Conservation (phyloP, 2,888 invertebrate species). For the Cheilosia vulpina region DNA sequence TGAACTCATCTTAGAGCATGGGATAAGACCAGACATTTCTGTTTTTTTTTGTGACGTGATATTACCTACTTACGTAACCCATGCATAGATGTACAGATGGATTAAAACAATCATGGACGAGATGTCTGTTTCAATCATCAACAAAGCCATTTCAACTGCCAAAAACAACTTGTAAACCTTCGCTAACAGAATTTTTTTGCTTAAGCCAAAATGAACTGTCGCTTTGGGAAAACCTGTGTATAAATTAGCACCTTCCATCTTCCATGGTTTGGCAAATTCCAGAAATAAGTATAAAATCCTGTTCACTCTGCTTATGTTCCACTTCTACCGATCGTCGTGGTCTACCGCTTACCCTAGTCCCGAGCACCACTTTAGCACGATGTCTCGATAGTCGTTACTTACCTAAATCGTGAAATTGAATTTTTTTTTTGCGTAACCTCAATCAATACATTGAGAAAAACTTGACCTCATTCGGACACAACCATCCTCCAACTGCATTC, state of each 20-base stretch:
- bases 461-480: constrained; percentile 46
- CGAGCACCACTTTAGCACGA: constrained; percentile 27
- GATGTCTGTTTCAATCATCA: too few species aligned
- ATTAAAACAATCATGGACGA: too few species aligned
- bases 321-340: constrained; percentile 47
- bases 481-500: constrained; percentile 41
- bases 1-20: too few species aligned
- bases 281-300: constrained; percentile 48
- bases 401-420: constrained; percentile 12
- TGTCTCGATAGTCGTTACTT: constrained; percentile 28
- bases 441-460: constrained; percentile 37
- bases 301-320: constrained; percentile 61
- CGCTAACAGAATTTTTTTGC: too few species aligned
- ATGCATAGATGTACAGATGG: too few species aligned
- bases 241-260: constrained; percentile 27
- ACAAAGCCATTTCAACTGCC: too few species aligned
- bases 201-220: not conserved
- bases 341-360: constrained; percentile 16
- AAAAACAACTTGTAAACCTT: too few species aligned
- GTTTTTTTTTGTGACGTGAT: too few species aligned
- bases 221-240: constrained; percentile 6
- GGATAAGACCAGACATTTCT: too few species aligned
- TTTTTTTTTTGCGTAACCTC: constrained; percentile 19
- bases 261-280: constrained; percentile 35
- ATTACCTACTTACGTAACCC: too few species aligned